Evolutionary conservation across 2,113 vertebrate genomes (phyloP).

Genomic region (Chaetorhynchus papuensis): DNA sequence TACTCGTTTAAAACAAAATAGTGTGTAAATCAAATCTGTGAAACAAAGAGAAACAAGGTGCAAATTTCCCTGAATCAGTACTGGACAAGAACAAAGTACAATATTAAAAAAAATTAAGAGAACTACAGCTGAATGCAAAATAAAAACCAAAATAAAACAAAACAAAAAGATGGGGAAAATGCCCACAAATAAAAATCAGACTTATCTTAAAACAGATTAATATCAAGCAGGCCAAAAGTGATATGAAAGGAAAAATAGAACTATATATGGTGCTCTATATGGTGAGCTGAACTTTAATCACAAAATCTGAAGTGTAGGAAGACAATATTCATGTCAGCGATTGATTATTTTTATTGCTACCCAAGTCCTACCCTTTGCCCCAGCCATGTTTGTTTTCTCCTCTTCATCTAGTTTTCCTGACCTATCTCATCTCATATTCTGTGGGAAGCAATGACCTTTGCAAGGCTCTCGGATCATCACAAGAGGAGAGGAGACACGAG

Average conservation of each 20-base stretch:
- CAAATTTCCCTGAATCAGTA: background rate
- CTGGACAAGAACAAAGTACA: background rate
- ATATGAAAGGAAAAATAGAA: background rate
- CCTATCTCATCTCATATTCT: background rate
- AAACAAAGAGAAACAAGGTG: background rate
- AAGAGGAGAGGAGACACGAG: background rate
- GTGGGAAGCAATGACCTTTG: background rate
- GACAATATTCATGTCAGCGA: background rate
- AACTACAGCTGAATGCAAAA: background rate
- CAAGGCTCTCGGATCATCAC: background rate
- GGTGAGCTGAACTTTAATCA: background rate
- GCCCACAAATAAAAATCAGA: background rate
- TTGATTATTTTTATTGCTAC: background rate
- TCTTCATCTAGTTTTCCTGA: background rate
- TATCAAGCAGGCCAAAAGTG: background rate
- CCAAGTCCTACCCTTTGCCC: background rate
- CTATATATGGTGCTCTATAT: background rate
- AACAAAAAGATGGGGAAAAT: background rate
- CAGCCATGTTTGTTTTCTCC: background rate
- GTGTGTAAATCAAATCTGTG: background rate
- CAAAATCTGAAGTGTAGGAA: background rate
- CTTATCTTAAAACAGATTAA: background rate
- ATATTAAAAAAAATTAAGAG: background rate
- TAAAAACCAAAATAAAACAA: background rate
- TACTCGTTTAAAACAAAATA: background rate